Conservation (phyloP, 2,797 vertebrate genomes). For the Micrastur ruficollis region DNA sequence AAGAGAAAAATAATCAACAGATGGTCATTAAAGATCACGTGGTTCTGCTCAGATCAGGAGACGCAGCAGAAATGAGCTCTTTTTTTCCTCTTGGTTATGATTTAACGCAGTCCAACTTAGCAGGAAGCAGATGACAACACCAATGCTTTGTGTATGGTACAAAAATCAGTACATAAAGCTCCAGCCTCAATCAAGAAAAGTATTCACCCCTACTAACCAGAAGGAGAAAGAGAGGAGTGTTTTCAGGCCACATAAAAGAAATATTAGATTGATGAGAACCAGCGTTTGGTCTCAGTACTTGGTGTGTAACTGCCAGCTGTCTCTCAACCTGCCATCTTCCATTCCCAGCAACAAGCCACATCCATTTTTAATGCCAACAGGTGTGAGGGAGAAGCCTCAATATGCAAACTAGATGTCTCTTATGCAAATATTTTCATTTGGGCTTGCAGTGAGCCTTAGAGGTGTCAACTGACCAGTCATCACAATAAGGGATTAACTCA, state of each 20-base stretch:
- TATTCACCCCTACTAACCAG: neutral
- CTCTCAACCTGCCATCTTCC: neutral
- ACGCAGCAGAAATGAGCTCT: neutral
- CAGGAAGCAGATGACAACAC: neutral
- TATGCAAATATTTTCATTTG: neutral
- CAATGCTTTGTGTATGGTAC: neutral
- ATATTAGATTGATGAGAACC: neutral
- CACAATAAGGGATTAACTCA: neutral
- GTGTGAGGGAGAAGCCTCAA: neutral
- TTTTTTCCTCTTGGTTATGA: neutral
- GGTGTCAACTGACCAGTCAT: neutral
- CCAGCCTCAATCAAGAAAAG: neutral
- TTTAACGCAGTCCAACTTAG: neutral
- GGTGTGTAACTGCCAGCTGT: neutral
- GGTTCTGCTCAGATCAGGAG: neutral
- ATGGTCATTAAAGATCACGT: neutral
- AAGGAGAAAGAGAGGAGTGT: neutral
- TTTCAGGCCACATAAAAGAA: neutral
- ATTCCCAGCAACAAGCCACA: neutral
- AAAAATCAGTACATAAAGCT: neutral
- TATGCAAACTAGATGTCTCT: neutral
- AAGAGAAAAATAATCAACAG: conserved; percentile 28
- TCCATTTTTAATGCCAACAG: neutral
- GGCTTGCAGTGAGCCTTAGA: neutral
- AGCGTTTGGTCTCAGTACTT: neutral